Base-by-base conservation (phyloP, 1,140 invertebrate species). In the Anoplophora glabripennis region DNA sequence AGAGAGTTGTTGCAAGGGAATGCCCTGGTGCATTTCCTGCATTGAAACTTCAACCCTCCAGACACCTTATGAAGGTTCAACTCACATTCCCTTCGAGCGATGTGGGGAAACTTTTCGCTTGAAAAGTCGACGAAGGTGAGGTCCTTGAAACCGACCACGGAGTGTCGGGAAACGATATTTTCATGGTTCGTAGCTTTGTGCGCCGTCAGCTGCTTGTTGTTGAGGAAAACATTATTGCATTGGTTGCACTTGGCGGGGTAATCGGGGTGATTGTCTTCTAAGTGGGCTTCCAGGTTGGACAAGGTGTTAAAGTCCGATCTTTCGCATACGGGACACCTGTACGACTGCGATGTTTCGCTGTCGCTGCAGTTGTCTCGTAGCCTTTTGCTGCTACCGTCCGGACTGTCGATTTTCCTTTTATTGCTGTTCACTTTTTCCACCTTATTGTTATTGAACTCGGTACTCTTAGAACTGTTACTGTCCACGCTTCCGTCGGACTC, bases 61-160 rank as follows among this genome's bases (percentile, higher is more conserved):
- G 83, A 81, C 0, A 85, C 80, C 57, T 83, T 79, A 56, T 89
- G 85, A 1, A 85, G 57, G 52, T 83, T 85, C 41, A 84, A 77
- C 66, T 92, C 89, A 75, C 88, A 90, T 38, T 85, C 80, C 8
- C 82, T 81, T 55, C 86, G 82, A 0, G 89, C 86, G 44, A 92
- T 90, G 35, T 88, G 77, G 0, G 89, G 82, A 68, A 90, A 92
- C 70, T 92, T 92, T 42, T 83, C 80, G 21, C 82, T 84, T 0
- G 89, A 87, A 66, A 92, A 93, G 68, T 92, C 89, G 1, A 89
- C 82, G 69, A 89, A 90, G 3, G 83, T 86, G n/a, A 90, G 74
- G 73, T 92, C 88, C 48, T 86, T 80, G 70, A 89, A 92, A 3
- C 88, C 87, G 0, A 83, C 72, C 0, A 82, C 77, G 4, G 73